A percentile compares a stretch with the other conserved stretches of the same genome.
Conservation (phyloP, 2,888 invertebrate genomes). For the Exocentrus adspersus region DNA sequence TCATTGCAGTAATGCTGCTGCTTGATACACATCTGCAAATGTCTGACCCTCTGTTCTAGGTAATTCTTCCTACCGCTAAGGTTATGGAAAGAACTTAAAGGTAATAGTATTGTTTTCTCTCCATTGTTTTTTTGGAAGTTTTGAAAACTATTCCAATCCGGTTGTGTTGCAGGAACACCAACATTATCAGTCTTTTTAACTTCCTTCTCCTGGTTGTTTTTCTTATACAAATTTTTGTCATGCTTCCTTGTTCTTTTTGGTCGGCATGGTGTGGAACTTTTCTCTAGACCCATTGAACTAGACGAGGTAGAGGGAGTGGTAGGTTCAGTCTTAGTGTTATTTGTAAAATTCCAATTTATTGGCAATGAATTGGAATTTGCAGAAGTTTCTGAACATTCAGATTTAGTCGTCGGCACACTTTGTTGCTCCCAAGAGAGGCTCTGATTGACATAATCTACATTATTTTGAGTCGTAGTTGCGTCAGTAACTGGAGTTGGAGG, state of each 20-base stretch:
- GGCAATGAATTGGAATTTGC: constrained; percentile 43
- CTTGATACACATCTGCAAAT: constrained; percentile 70
- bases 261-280: constrained; percentile 56
- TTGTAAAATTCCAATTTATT: constrained; percentile 42
- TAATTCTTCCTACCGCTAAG: constrained; percentile 59
- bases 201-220: constrained; percentile 48
- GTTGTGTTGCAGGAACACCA: constrained; percentile 16
- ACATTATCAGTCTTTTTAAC: constrained; percentile 39
- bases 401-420: constrained; percentile 20
- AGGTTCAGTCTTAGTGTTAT: constrained; percentile 31
- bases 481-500: constrained; percentile 32
- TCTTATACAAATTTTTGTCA: constrained; percentile 58
- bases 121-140: constrained; percentile 29
- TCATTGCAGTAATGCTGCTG: constrained; percentile 72
- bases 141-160: constrained; percentile 33
- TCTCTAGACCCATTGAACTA: constrained; percentile 48
- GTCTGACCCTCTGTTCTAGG: constrained; percentile 72
- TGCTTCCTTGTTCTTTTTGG: constrained; percentile 61
- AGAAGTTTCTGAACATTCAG: constrained; percentile 32
- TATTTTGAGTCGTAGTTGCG: constrained; percentile 21
- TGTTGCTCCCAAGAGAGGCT: constrained; percentile 35
- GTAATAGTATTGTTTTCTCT: constrained; percentile 54
- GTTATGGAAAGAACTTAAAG: constrained; percentile 56
- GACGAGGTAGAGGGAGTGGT: constrained; percentile 53
- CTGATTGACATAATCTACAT: constrained; percentile 31